Evolutionary conservation across 2,113 vertebrate species (phyloP).

Genomic region (Nicator chloris): DNA sequence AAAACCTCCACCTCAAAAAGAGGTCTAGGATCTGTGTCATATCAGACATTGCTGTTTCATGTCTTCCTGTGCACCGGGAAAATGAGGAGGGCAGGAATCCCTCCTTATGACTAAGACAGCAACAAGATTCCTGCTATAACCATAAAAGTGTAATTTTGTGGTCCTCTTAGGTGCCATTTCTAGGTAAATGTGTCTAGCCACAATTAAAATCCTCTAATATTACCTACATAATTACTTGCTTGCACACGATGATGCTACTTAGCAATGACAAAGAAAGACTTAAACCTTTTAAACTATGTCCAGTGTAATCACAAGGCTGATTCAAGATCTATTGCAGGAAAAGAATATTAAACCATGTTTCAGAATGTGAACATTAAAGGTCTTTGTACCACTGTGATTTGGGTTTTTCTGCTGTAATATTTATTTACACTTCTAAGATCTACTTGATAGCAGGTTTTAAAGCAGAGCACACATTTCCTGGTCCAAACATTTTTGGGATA

Average conservation of each 20-base stretch:
- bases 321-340: background rate
- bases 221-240: slow-evolving; percentile 28
- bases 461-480: background rate
- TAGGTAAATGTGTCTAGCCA: slow-evolving; percentile 29
- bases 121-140: slow-evolving; percentile 28
- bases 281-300: background rate
- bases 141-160: slow-evolving; percentile 30
- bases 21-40: background rate
- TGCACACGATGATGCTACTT: background rate
- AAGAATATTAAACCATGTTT: background rate
- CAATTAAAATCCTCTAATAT: slow-evolving; percentile 49
- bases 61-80: background rate
- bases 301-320: background rate
- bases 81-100: background rate
- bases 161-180: slow-evolving; percentile 39
- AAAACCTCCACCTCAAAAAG: background rate
- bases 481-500: background rate
- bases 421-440: background rate
- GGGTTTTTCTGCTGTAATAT: accelerated
- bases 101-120: background rate
- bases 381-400: background rate
- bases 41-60: background rate
- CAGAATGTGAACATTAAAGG: background rate
- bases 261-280: slow-evolving; percentile 15
- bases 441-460: background rate